These are phyloP conservation scores for Chelon auratus DNA, from an alignment of 2,797 vertebrate genomes.

Conservation along the genomic window DNA sequence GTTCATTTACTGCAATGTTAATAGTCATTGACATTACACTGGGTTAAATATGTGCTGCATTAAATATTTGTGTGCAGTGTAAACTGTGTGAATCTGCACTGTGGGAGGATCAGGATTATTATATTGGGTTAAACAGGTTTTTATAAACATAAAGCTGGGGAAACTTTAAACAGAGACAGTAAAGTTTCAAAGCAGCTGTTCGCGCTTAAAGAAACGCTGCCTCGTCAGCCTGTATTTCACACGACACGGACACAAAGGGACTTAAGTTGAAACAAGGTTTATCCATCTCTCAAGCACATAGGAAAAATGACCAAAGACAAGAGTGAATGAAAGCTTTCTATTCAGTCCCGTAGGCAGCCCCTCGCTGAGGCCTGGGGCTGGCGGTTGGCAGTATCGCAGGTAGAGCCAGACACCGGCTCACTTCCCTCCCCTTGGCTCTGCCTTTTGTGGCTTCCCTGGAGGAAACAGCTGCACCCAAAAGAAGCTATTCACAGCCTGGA, in stretches of 20 bases:
- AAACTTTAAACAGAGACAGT: conserved; percentile 67
- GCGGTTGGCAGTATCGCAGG: conserved; percentile 73
- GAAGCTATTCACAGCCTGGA: conserved; percentile 70
- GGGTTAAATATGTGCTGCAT: conserved; percentile 57
- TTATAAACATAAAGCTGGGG: conserved; percentile 49
- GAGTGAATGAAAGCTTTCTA: conserved; percentile 74
- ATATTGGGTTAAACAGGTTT: conserved; percentile 29
- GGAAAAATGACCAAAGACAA: conserved; percentile 80
- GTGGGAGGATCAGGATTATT: conserved; percentile 48
- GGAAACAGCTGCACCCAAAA: conserved; percentile 80
- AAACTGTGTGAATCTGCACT: conserved; percentile 58
- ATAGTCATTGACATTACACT: conserved; percentile 55
- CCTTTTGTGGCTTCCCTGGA: conserved; percentile 58
- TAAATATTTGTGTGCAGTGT: conserved; percentile 44
- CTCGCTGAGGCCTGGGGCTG: conserved; percentile 54
- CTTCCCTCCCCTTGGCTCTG: conserved; percentile 59
- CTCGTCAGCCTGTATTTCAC: conserved; percentile 69
- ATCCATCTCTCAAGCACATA: conserved; percentile 75
- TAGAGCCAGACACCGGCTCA: conserved; percentile 74
- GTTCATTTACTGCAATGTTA: conserved; percentile 35
- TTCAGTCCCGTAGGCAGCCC: conserved; percentile 65
- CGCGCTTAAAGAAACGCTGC: conserved; percentile 56
- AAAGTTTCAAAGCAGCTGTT: conserved; percentile 88
- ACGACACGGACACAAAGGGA: conserved; percentile 59
- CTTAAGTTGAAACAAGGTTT: conserved; percentile 59